Percentiles rank a stretch among this genome's conserved stretches.
These are phyloP conservation scores for Agriopis aurantiaria DNA, from an alignment of 2,888 invertebrate species.

Conservation along the genomic window DNA sequence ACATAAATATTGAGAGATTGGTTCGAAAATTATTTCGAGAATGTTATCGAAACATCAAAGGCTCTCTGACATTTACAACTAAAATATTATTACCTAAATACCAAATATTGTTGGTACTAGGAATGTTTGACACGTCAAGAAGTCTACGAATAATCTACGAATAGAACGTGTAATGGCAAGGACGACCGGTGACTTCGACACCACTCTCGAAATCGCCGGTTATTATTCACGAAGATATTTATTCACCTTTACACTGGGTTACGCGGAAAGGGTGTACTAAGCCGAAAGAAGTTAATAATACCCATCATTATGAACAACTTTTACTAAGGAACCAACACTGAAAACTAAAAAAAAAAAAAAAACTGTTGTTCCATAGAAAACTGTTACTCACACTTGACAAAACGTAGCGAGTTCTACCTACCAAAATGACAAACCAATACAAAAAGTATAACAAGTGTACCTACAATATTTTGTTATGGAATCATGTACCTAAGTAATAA, in stretches of 20 bases:
- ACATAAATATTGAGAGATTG: constrained; percentile 10
- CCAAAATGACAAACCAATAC: too few species aligned
- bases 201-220: constrained; percentile 30
- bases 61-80: constrained; percentile 1
- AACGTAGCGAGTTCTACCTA: too few species aligned
- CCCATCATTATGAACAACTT: too few species aligned
- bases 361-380: too few species aligned
- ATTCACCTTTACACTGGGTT: constrained; percentile 12
- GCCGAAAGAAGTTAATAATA: too few species aligned
- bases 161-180: constrained; percentile 39
- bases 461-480: too few species aligned
- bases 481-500: too few species aligned
- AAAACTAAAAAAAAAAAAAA: neutral
- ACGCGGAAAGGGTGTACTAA: too few species aligned
- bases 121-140: constrained; percentile 26
- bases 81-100: constrained; percentile 1
- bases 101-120: constrained; percentile 3
- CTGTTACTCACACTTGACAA: too few species aligned
- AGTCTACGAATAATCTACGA: constrained; percentile 34
- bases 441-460: too few species aligned
- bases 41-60: constrained; percentile 26
- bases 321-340: neutral
- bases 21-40: constrained; percentile 9
- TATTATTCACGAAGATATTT: constrained; percentile 26
- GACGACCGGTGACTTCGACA: constrained; percentile 40